Percentiles rank a stretch among this genome's conserved stretches.
These are phyloP conservation scores for Pitta sordida DNA, from an alignment of 2,113 vertebrate species.

Conservation along the genomic window DNA sequence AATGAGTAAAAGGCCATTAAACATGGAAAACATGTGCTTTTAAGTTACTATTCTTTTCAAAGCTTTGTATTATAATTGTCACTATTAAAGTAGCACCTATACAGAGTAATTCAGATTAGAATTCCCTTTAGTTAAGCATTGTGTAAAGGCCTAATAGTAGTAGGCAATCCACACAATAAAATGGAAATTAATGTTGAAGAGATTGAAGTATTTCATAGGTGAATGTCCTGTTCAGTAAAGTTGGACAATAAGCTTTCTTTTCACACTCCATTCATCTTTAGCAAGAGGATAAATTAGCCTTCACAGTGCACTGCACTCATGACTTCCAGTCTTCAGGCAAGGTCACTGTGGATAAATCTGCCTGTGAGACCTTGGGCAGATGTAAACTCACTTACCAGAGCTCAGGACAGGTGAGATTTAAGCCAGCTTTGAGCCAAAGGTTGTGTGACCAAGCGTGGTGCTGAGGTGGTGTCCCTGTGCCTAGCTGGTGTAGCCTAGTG, in stretches of 20 bases:
- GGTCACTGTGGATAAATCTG: neutral
- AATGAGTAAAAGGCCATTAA: neutral
- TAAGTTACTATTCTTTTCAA: neutral
- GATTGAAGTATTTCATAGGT: neutral
- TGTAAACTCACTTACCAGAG: accelerated
- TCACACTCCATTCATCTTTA: constrained; percentile 2
- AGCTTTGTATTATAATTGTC: neutral
- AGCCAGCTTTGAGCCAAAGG: neutral
- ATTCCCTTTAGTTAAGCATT: neutral
- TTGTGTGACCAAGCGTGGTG: accelerated
- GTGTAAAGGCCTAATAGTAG: neutral
- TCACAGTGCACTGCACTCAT: accelerated
- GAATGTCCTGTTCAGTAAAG: neutral
- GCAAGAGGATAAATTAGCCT: neutral
- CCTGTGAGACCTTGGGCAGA: neutral
- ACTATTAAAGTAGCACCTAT: neutral
- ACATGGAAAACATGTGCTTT: neutral
- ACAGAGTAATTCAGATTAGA: neutral
- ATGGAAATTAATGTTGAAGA: neutral
- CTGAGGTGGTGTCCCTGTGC: neutral
- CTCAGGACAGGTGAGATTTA: neutral
- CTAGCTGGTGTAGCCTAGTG: neutral
- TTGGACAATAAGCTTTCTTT: neutral
- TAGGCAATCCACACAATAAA: neutral
- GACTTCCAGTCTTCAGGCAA: neutral